A percentile compares a stretch with the other conserved stretches of the same genome.
These are phyloP conservation scores for Acanthisitta chloris DNA, from an alignment of 2,113 vertebrate genomes.

Conservation along the genomic window DNA sequence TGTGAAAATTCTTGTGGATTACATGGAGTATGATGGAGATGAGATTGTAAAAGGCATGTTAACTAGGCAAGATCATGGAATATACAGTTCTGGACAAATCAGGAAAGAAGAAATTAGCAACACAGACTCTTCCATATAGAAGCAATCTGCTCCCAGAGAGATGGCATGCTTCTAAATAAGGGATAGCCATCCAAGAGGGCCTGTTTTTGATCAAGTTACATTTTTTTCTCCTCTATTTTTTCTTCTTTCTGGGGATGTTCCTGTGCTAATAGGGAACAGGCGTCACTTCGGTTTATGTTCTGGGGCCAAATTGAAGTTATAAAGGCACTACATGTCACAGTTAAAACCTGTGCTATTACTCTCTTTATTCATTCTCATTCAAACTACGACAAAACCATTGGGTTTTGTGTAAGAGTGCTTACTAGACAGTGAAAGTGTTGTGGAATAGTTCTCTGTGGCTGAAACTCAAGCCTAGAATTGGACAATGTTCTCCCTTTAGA, in stretches of 20 bases:
- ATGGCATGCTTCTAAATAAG: not conserved
- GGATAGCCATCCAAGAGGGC: not conserved
- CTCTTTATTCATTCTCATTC: not conserved
- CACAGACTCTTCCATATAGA: not conserved
- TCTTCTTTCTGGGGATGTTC: not conserved
- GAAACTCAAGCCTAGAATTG: conserved; percentile 27
- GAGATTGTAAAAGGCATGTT: not conserved
- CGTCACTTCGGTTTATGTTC: not conserved
- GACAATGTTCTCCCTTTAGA: not conserved
- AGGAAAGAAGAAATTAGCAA: not conserved
- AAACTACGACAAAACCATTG: not conserved
- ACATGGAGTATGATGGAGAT: not conserved
- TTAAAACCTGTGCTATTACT: not conserved
- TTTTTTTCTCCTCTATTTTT: not conserved
- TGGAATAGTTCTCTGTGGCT: not conserved
- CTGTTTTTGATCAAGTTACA: not conserved
- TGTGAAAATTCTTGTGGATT: conserved; percentile 15
- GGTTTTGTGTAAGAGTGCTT: not conserved
- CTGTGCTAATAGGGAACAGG: not conserved
- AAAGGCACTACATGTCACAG: not conserved
- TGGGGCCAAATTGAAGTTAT: not conserved
- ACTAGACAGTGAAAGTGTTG: not conserved
- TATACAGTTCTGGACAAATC: not conserved
- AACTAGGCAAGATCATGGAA: not conserved
- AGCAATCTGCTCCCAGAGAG: not conserved